A percentile compares a stretch with the other conserved stretches of the same genome.
Conservation (phyloP, 2,888 invertebrate species). For the Caenorhabditis sp. region DNA sequence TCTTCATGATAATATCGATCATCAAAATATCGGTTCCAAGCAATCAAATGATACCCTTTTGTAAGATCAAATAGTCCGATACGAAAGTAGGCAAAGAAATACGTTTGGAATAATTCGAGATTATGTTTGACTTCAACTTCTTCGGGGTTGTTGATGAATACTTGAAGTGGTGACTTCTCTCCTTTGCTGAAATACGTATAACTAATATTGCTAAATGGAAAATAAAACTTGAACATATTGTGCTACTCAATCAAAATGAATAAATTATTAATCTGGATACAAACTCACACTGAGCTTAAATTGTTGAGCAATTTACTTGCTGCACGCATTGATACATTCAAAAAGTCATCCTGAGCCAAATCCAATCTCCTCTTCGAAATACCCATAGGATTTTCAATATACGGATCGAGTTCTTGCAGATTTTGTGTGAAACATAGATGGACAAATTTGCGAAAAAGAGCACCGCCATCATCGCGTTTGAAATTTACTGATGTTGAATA, state of each 20-base stretch:
- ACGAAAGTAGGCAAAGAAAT: background rate
- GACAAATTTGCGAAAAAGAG: background rate
- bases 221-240: no score
- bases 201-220: no score
- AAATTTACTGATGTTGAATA: background rate
- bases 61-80: background rate
- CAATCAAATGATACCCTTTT: background rate
- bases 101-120: background rate
- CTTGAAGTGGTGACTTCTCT: background rate
- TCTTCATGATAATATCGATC: conserved; percentile 1
- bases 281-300: background rate
- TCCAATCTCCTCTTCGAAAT: background rate
- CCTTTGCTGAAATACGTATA: background rate
- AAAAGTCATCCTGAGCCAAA: background rate
- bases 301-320: background rate
- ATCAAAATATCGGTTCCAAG: conserved; percentile 4
- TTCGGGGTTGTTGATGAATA: background rate
- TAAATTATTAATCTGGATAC: no score
- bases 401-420: background rate
- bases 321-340: background rate
- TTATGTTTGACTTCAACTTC: background rate
- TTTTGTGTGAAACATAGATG: background rate
- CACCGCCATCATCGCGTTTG: background rate
- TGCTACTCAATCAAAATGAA: no score
- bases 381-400: background rate